Conservation (phyloP, 1,140 invertebrate genomes). For the Drosophila persimilis region DNA sequence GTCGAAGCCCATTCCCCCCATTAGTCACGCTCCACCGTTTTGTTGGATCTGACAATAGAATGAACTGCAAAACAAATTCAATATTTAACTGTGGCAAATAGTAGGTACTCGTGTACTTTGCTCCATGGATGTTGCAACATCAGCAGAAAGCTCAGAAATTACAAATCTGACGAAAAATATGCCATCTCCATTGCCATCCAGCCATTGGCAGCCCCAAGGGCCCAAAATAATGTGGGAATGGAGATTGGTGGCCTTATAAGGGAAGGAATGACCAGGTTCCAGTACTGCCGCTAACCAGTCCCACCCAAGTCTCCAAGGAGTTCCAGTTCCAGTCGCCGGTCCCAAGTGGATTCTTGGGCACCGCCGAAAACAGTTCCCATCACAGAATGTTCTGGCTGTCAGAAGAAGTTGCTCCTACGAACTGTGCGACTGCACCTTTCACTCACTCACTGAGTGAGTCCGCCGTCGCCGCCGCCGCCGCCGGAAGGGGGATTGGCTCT, state of each 20-base stretch:
- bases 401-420: no score
- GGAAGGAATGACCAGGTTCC: slow-evolving; percentile 6
- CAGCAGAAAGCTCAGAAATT: no score
- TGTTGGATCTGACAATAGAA: no score
- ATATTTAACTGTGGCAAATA: no score
- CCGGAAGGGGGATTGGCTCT: slow-evolving; percentile 21
- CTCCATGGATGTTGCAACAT: no score
- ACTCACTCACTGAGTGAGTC: slow-evolving; percentile 7
- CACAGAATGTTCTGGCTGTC: slow-evolving; percentile 12
- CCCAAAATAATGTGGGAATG: slow-evolving; percentile 31
- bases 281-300: not conserved
- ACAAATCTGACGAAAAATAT: no score
- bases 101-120: no score
- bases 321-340: no score
- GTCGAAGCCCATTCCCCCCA: not conserved
- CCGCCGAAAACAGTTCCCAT: slow-evolving; percentile 24
- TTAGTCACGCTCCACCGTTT: slow-evolving; percentile 11
- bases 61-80: no score
- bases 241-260: slow-evolving; percentile 6
- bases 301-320: no score
- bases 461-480: not conserved
- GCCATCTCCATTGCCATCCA: not conserved
- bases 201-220: slow-evolving; percentile 14
- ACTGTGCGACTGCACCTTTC: slow-evolving; percentile 32
- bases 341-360: no score